Percentiles rank a stretch among this genome's conserved stretches.
phyloP scores from a whole-genome alignment of 2,113 vertebrate genomes.

The Ia io region DNA sequence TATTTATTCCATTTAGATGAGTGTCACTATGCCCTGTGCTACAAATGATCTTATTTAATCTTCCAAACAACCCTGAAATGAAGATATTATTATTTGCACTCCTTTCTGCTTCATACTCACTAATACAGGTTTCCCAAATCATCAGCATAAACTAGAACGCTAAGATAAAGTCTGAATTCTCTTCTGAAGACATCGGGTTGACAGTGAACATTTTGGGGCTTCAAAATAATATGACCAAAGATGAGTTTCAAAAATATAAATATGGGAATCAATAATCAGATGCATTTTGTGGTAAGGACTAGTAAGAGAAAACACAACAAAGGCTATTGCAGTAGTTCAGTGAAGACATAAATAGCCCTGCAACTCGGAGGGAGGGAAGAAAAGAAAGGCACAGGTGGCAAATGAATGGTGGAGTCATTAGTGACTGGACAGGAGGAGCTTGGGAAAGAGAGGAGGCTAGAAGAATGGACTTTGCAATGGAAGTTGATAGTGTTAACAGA shows the following conservation, averaged over 20 bases:
- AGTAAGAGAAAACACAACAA: not conserved
- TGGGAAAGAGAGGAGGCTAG: not conserved
- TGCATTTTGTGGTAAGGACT: not conserved
- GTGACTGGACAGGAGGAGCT: not conserved
- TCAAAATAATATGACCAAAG: not conserved
- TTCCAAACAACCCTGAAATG: not conserved
- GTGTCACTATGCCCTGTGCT: not conserved
- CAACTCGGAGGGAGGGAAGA: not conserved
- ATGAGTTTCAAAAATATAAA: not conserved
- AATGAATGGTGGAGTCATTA: not conserved
- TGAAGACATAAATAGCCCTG: not conserved
- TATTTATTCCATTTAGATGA: not conserved
- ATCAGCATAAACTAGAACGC: not conserved
- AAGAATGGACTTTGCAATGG: not conserved
- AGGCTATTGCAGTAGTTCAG: not conserved
- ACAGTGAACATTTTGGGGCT: not conserved
- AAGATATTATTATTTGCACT: not conserved
- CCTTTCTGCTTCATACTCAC: not conserved
- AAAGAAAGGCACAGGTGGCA: not conserved
- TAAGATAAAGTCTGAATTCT: not conserved
- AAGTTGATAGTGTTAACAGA: not conserved
- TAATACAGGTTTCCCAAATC: not conserved
- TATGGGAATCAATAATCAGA: not conserved
- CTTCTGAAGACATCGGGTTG: not conserved
- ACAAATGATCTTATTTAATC: not conserved